These are phyloP conservation scores for Abscondita cerata DNA, from an alignment of 2,888 invertebrate species.

Conservation along the genomic window DNA sequence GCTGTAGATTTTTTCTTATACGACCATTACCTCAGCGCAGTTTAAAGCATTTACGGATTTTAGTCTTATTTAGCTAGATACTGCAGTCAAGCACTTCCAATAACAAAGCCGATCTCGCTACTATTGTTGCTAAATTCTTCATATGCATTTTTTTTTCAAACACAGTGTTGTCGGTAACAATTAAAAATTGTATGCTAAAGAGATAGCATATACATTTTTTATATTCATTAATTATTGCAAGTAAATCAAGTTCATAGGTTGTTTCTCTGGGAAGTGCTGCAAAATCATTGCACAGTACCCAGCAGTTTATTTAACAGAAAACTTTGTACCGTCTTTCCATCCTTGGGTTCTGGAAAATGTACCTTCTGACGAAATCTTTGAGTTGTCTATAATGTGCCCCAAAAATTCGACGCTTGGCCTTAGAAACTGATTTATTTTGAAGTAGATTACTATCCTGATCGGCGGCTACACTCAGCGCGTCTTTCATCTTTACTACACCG, in stretches of 20 bases:
- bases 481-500: neutral
- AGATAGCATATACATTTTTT: constrained; percentile 49
- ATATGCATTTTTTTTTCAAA: constrained; percentile 6
- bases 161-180: constrained; percentile 34
- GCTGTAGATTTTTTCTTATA: too few relatives aligned
- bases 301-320: neutral
- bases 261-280: neutral
- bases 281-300: constrained; percentile 43
- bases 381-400: too few relatives aligned
- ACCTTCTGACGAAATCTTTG: neutral
- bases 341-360: neutral
- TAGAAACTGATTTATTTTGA: neutral
- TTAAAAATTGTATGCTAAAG: constrained; percentile 35
- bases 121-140: neutral
- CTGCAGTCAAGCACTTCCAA: neutral
- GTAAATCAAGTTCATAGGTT: constrained; percentile 49
- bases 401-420: neutral
- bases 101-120: neutral
- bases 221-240: constrained; percentile 47
- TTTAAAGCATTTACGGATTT: neutral
- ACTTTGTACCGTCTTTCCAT: neutral
- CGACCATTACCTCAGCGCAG: too few relatives aligned
- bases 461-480: neutral
- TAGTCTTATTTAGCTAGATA: neutral
- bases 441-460: neutral